Conservation (phyloP, 1,140 invertebrate species). For the Bombus difficillimus region DNA sequence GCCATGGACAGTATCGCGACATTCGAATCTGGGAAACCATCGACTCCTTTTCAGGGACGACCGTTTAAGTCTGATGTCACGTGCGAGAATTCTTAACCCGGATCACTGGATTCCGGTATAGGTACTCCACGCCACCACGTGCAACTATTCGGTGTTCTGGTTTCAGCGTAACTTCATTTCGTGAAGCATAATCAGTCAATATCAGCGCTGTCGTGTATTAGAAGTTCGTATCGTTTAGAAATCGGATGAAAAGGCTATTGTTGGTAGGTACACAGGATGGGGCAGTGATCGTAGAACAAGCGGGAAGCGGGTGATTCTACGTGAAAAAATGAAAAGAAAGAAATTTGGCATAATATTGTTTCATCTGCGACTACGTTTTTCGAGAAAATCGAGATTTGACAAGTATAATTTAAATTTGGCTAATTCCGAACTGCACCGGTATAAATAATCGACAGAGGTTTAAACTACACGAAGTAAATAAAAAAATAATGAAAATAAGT, state of each 20-base stretch:
- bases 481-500: no score
- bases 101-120: not conserved
- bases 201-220: not conserved
- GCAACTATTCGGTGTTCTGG: not conserved
- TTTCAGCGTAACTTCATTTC: not conserved
- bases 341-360: no score
- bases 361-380: no score
- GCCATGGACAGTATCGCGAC: slow-evolving; percentile 65
- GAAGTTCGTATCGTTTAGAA: not conserved
- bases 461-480: no score
- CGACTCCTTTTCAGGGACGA: slow-evolving; percentile 42
- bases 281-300: no score
- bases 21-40: slow-evolving; percentile 69
- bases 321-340: no score
- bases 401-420: no score
- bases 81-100: slow-evolving; percentile 58
- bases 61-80: slow-evolving; percentile 76
- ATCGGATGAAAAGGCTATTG: not conserved
- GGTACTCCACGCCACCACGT: not conserved
- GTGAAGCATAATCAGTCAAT: not conserved
- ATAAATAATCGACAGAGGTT: no score
- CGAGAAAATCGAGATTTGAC: no score
- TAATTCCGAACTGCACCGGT: no score
- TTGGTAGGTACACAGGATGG: not conserved
- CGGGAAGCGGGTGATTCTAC: no score